A percentile compares a stretch with the other conserved stretches of the same genome.
phyloP scores from a whole-genome alignment of 2,113 vertebrate species.

The Coregonus clupeaformis region DNA sequence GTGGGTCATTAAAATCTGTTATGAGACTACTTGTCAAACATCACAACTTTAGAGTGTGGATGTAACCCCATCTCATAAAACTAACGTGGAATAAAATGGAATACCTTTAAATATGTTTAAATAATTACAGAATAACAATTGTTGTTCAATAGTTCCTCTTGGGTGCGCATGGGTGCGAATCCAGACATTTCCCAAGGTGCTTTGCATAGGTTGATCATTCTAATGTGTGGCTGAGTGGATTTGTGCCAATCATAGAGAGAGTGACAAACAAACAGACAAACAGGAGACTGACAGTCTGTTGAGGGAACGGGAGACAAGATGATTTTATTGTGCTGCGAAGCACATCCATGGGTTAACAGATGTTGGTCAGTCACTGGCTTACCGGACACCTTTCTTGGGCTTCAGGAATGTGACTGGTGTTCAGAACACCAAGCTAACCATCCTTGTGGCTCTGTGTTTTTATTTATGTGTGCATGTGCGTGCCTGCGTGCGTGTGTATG shows the following conservation, averaged over 20 bases:
- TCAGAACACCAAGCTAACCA: no score
- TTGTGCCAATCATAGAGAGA: not conserved
- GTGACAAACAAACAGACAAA: not conserved
- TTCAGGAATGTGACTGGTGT: no score
- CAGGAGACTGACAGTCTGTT: not conserved
- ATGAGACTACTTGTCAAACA: constrained; percentile 25
- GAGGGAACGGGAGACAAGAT: not conserved
- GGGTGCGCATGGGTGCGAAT: not conserved
- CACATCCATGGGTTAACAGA: not conserved
- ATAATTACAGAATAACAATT: no score
- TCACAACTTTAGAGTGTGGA: constrained; percentile 17
- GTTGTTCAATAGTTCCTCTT: no score
- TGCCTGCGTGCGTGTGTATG: not conserved
- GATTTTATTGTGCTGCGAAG: not conserved
- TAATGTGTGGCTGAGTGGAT: not conserved
- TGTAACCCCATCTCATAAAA: no score
- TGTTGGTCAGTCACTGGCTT: not conserved
- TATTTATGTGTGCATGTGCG: no score
- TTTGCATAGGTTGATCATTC: not conserved
- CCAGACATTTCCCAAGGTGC: not conserved
- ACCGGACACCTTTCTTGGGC: not conserved
- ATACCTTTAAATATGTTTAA: no score
- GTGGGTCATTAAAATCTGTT: constrained; percentile 31
- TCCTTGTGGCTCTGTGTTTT: not conserved
- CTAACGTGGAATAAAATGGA: no score